Conservation (phyloP, 2,797 vertebrate genomes). For the Danio albolineatus region DNA sequence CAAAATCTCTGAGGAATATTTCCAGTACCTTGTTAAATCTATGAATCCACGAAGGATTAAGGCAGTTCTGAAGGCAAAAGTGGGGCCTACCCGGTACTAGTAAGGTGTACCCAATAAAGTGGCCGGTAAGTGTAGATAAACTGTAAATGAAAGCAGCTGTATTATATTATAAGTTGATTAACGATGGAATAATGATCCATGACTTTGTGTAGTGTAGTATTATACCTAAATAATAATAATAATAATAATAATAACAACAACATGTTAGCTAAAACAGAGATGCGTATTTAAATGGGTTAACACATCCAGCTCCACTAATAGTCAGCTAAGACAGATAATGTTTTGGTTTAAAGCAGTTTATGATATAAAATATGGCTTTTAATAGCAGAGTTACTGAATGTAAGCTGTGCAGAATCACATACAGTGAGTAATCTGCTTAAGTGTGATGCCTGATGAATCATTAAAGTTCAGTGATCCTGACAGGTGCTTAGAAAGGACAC, state of each 20-base stretch:
- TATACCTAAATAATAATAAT: no score
- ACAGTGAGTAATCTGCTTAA: slow-evolving; percentile 59
- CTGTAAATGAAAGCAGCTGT: slow-evolving; percentile 60
- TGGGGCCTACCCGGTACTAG: no score
- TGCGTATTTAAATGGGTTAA: slow-evolving; percentile 29
- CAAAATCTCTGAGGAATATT: no score
- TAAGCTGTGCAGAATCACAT: slow-evolving; percentile 50
- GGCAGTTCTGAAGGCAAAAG: no score
- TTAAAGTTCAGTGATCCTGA: slow-evolving; percentile 50
- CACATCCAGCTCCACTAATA: neutral
- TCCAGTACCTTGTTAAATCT: no score
- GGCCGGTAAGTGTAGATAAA: neutral
- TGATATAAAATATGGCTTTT: slow-evolving; percentile 58
- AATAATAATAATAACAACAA: no score
- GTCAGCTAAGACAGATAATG: slow-evolving; percentile 44
- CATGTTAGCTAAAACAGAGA: slow-evolving; percentile 20
- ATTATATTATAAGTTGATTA: neutral
- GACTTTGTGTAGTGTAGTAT: no score
- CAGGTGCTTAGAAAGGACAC: slow-evolving; percentile 49
- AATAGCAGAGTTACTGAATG: slow-evolving; percentile 46
- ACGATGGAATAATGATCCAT: neutral
- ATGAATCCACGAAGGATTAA: no score
- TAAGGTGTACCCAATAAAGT: no score
- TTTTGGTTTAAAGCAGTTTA: slow-evolving; percentile 46
- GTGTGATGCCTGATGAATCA: slow-evolving; percentile 47